Conservation (phyloP, 92 coral and sea anemone genomes). For the Epizoanthus fatuus region DNA sequence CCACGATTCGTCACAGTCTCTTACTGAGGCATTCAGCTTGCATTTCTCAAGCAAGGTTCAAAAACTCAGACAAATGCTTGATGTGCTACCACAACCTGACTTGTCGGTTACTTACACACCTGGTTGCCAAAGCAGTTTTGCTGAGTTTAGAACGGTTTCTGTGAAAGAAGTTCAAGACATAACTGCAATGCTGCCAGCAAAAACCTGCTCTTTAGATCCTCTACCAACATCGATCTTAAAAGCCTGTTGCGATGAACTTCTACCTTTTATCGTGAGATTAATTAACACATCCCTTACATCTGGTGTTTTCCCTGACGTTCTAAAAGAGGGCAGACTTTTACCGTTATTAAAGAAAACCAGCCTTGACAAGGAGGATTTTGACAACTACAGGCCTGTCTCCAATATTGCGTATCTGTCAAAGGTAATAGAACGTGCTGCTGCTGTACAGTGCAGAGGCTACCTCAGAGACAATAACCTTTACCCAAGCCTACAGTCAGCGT, state of each 20-base stretch:
- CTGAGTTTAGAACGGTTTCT: too few relatives aligned
- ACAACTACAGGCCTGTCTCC: background rate
- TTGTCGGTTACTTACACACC: too few relatives aligned
- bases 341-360: background rate
- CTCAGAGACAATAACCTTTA: too few relatives aligned
- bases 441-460: too few relatives aligned
- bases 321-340: background rate
- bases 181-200: background rate
- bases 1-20: too few relatives aligned
- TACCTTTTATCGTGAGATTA: background rate
- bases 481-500: background rate
- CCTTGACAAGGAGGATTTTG: background rate
- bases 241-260: background rate
- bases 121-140: too few relatives aligned
- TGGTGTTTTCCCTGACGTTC: background rate
- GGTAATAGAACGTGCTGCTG: too few relatives aligned
- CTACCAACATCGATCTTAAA: background rate
- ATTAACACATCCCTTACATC: background rate
- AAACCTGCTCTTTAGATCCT: background rate
- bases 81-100: too few relatives aligned
- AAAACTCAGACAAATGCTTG: too few relatives aligned
- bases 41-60: too few relatives aligned
- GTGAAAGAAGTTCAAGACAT: background rate
- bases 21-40: too few relatives aligned
- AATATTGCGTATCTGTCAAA: too few relatives aligned